A percentile compares a stretch with the other conserved stretches of the same genome.
Conservation (phyloP, 2,113 vertebrate species). For the Lophotis ruficrista region DNA sequence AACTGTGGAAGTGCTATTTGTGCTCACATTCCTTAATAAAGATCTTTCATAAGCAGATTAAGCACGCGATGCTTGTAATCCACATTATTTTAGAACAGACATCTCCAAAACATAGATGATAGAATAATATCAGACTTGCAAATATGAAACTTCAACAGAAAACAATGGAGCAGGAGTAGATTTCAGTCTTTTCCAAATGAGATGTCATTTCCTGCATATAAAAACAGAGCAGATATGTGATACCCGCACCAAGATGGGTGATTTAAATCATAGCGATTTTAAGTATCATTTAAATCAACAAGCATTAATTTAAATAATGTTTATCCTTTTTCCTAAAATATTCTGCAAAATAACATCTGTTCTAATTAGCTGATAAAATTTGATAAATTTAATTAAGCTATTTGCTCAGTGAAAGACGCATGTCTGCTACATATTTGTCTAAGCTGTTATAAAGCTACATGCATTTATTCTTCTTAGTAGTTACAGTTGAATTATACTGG, state of each 20-base stretch:
- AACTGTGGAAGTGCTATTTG: not conserved
- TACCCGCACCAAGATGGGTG: not conserved
- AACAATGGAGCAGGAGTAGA: not conserved
- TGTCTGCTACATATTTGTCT: not conserved
- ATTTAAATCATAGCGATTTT: not conserved
- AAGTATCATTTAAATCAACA: not conserved
- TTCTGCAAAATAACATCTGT: not conserved
- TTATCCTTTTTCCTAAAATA: not conserved
- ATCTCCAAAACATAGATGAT: not conserved
- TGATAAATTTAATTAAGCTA: not conserved
- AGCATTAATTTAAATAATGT: not conserved
- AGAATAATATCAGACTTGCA: conserved; percentile 12
- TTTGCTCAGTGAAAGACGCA: not conserved
- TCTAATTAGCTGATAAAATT: conserved; percentile 22
- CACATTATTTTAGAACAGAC: not conserved
- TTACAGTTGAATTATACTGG: not conserved
- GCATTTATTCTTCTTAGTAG: not conserved
- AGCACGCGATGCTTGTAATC: not conserved
- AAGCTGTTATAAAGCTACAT: not conserved
- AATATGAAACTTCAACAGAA: not conserved
- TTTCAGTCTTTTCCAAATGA: not conserved
- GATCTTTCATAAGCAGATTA: not conserved
- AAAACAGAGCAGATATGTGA: not conserved
- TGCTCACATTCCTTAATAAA: not conserved
- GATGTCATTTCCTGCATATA: not conserved